Conservation (phyloP, 2,888 invertebrate genomes). For the Hypercompe scribonia region DNA sequence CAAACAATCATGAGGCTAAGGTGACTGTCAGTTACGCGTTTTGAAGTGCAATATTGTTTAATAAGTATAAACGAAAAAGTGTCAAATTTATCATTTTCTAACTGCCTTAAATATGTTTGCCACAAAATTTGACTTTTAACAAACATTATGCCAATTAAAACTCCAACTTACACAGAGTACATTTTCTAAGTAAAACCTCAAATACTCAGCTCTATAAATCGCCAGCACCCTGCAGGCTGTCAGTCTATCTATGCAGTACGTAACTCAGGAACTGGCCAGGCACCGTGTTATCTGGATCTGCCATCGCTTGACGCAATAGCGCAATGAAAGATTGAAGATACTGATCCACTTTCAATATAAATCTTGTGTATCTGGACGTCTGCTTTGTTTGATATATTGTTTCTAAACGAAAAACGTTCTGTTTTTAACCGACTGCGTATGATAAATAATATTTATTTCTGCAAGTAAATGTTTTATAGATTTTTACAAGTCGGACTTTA, state of each 20-base stretch:
- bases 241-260: constrained; percentile 53
- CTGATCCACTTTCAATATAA: constrained; percentile 56
- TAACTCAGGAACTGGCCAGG: constrained; percentile 58
- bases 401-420: no score
- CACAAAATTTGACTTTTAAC: no score
- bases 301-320: constrained; percentile 55
- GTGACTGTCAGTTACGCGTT: no score
- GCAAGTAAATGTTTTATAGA: no score
- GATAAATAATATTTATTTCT: no score
- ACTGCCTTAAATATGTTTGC: no score
- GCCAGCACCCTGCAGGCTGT: constrained; percentile 45
- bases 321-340: constrained; percentile 57
- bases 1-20: background rate
- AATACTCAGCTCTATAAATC: constrained; percentile 42
- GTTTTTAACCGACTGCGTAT: no score
- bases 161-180: background rate
- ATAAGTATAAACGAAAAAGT: no score
- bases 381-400: constrained; percentile 39
- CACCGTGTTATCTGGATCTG: constrained; percentile 53
- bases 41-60: background rate
- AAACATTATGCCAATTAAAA: background rate
- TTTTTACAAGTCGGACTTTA: no score
- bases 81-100: no score
- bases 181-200: constrained; percentile 26
- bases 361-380: constrained; percentile 52